Evolutionary conservation across 1,140 invertebrate genomes (phyloP), one percentile per base, ranked within the genome.

Genomic region (Lepidurus apus): DNA sequence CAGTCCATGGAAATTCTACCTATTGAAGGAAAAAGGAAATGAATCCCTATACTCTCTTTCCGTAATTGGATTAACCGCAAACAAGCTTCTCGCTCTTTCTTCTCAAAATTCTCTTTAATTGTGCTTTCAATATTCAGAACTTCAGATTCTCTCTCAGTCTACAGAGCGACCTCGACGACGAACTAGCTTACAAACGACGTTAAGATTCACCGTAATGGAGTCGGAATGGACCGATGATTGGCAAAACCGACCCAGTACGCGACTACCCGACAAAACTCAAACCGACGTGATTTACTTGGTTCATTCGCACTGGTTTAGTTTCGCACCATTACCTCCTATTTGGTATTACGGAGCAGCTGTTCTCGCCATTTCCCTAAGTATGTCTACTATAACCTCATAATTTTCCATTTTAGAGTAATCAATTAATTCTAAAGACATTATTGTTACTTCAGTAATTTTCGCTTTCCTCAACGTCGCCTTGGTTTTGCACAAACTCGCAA

Each of bases 21-120:
- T 21, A 65, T 21, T 65, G n/a, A 65, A 65, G 53, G 17, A 65
- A 65, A 21, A 65, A 9, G 53, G 53, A 65, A 65, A 65, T 65
- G 53, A 65, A 65, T 65, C 53, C 53, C 21, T 65, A 65, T 65
- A 65, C 53, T 65, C 53, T 21, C 17, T 65, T 65, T 65, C 53
- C 53, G 53, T 65, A 65, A 65, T 21, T n/a, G 53, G 53, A 65
- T 65, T 65, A 65, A 65, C 53, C 53, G 21, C 53, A 65, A 65
- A n/a, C 53, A 65, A 65, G 17, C 17, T 13, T 65, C 47, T 65
- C 53, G 47, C 21, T 65, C 21, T 65, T 13, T 65, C 53, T n/a
- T 7, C 21, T 65, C 34, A 2, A 3, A 34, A 4, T 2, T 34
- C 34, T 34, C 34, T 34, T 34, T 34, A 34, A 34, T 34, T 34